Base-by-base conservation (phyloP, 2,888 invertebrate species). In the Phragmatobia fuliginosa region DNA sequence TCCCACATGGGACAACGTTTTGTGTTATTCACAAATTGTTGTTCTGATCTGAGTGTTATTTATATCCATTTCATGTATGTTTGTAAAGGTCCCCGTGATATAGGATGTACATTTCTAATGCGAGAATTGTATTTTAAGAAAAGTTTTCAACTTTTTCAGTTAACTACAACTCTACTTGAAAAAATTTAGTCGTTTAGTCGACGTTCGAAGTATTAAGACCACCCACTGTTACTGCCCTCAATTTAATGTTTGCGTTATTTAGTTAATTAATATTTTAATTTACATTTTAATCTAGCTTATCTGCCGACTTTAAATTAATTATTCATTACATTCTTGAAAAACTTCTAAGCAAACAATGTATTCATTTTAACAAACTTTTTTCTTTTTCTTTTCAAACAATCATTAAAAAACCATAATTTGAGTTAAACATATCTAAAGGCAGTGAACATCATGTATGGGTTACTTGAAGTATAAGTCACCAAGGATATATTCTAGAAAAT, bases 281-380 rank as follows among this genome's bases (percentile, higher is more conserved):
- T 25, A 25, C n/a, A 52, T 52, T 25, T 41, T 25, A 25, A 11
- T 21, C n/a, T n/a, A n/a, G 45, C 52, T 52, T 52, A 25, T 52
- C 52, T 25, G 1, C 25, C 1, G 11, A 59, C 56, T 60, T 60
- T 60, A n/a, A n/a, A n/a, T 32, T 68, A 68, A 63, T 67, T 25
- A 72, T 41, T 68, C 49, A 52, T 52, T 11, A 52, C 14, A 56
- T 66, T 82, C 73, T 74, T 75, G 72, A 75, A 62, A 25, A 33
- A 73, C 70, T 67, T 38, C 62, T 71, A 67, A 80, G 61, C 70
- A 71, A 70, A 72, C 70, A 67, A 68, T 10, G 62, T 68, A 72
- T 68, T 67, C 45, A 70, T 61, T 73, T 71, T 45, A 41, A 33
- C 52, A 41, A 41, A 41, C 41, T 41, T 41, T 49, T 49, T 49